Conservation (phyloP, 1,140 invertebrate genomes). For the Drosophila erecta region DNA sequence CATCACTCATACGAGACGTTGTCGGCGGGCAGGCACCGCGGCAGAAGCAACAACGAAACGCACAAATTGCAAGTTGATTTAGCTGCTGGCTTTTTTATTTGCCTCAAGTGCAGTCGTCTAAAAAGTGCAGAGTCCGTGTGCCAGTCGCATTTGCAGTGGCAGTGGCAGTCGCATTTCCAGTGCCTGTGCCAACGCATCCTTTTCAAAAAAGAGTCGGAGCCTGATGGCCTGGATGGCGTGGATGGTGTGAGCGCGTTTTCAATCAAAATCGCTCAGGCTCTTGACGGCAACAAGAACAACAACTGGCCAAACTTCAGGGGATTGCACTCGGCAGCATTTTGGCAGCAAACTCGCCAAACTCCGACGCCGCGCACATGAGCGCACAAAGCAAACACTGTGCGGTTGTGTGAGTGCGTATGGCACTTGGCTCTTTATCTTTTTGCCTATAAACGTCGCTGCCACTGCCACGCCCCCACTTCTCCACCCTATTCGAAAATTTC, state of each 20-base stretch:
- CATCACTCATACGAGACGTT: constrained; percentile 24
- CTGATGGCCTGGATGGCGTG: not conserved
- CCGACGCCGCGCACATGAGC: constrained; percentile 62
- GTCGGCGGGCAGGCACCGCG: not conserved
- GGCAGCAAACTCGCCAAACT: constrained; percentile 68
- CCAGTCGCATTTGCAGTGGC: constrained; percentile 22
- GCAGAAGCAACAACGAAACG: constrained; percentile 48
- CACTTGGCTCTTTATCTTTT: constrained; percentile 82
- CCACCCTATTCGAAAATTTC: not conserved
- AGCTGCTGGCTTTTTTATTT: constrained; percentile 35
- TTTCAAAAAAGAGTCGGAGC: constrained; percentile 11
- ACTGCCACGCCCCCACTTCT: constrained; percentile 2
- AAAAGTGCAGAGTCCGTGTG: constrained; percentile 40
- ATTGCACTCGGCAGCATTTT: constrained; percentile 79
- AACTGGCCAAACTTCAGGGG: constrained; percentile 58
- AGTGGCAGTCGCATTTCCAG: not conserved
- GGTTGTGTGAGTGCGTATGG: constrained; percentile 43
- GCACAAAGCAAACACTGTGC: constrained; percentile 70
- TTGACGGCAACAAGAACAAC: constrained; percentile 46
- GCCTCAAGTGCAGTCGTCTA: constrained; percentile 38
- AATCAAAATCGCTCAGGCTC: constrained; percentile 79
- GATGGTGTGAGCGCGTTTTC: constrained; percentile 65
- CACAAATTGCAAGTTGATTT: constrained; percentile 62
- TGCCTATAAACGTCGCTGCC: constrained; percentile 73
- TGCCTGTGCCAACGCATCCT: constrained; percentile 35